These are phyloP conservation scores for Papilio xuthus DNA, from an alignment of 1,140 invertebrate species.

Conservation along the genomic window DNA sequence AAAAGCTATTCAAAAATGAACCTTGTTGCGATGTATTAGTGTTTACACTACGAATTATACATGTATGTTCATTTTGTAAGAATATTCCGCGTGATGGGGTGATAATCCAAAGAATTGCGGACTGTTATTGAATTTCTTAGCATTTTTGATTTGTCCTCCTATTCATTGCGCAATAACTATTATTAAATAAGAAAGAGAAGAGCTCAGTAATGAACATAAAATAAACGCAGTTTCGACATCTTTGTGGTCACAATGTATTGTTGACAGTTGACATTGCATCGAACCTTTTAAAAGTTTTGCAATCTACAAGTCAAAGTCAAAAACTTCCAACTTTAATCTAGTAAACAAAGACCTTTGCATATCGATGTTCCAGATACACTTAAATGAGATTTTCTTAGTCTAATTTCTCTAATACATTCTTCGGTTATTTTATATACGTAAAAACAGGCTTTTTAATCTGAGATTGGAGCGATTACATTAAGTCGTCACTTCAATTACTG, in stretches of 20 bases:
- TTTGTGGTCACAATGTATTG: no score
- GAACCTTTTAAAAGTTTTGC: neutral
- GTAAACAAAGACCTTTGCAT: neutral
- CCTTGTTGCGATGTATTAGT: slow-evolving; percentile 47
- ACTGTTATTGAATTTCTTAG: slow-evolving; percentile 78
- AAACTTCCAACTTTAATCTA: neutral
- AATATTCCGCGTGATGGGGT: slow-evolving; percentile 66
- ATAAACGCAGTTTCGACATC: neutral
- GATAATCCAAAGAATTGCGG: slow-evolving; percentile 74
- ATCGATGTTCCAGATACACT: neutral
- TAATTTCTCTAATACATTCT: neutral
- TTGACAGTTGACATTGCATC: no score
- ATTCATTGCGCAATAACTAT: slow-evolving; percentile 55
- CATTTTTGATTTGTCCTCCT: slow-evolving; percentile 73
- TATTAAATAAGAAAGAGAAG: slow-evolving; percentile 35
- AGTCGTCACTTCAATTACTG: slow-evolving; percentile 72
- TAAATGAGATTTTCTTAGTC: neutral
- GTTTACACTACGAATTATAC: neutral
- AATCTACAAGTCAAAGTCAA: neutral
- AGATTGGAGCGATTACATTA: slow-evolving; percentile 59
- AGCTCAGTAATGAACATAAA: neutral
- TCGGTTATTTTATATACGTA: neutral
- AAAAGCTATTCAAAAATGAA: slow-evolving; percentile 47
- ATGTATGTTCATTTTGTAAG: slow-evolving; percentile 41
- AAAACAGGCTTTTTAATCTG: slow-evolving; percentile 44